Evolutionary conservation across 2,113 vertebrate species (phyloP).

Genomic region (Macroglossus sobrinus): DNA sequence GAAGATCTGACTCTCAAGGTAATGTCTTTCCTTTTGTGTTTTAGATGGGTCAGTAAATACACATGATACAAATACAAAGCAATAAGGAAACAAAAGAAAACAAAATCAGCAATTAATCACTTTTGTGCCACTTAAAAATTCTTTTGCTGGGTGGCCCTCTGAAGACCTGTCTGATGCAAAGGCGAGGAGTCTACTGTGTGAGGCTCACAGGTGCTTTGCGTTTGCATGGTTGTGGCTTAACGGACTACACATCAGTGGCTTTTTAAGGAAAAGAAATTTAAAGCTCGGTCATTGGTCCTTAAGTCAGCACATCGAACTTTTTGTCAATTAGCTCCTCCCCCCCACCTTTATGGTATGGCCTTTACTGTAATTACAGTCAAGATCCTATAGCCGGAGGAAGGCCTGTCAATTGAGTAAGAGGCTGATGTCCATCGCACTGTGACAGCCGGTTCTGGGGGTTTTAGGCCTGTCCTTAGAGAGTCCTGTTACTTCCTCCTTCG

Average conservation of each 20-base stretch:
- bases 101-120: not conserved
- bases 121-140: not conserved
- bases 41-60: not conserved
- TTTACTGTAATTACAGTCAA: conserved; percentile 73
- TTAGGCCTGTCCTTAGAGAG: conserved; percentile 58
- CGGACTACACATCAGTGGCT: not conserved
- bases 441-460: conserved; percentile 55
- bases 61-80: not conserved
- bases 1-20: not conserved
- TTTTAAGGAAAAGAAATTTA: conserved; percentile 31
- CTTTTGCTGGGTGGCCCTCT: not conserved
- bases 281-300: not conserved
- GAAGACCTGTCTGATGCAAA: not conserved
- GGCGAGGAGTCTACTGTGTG: not conserved
- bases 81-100: not conserved
- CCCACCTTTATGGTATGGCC: conserved; percentile 41
- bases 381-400: conserved; percentile 69
- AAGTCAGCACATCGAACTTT: conserved; percentile 55
- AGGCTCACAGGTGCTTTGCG: not conserved
- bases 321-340: conserved; percentile 52
- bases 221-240: not conserved
- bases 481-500: conserved; percentile 44
- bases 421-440: conserved; percentile 30
- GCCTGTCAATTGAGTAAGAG: conserved; percentile 56
- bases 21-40: not conserved